Evolutionary conservation across 2,888 invertebrate genomes (phyloP), one percentile per base, ranked within the genome.

Genomic region (Dexiosoma caninum): DNA sequence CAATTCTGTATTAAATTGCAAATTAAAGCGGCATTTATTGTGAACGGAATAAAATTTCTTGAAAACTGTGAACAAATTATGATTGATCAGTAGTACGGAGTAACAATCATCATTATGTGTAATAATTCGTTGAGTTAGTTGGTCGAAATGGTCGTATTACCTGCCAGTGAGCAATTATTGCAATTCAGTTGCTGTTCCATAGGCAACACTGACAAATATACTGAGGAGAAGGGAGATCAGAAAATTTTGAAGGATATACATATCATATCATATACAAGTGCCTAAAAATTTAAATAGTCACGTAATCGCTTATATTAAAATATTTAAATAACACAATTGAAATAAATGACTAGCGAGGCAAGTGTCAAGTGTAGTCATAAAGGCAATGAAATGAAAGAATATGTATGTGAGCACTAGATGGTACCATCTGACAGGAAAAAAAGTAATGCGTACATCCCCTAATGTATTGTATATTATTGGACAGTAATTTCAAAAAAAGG

Each of bases 11-110:
- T 64, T 77, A 64, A 77, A 70, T 57, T 67, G 67, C 51, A 75
- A 64, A 77, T 64, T 64, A 77, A 55, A 64, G 32, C 70, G 64
- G 51, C 51, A 60, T 71, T 77, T 64, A 71, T 71, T 23, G 40
- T 59, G 49, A 70, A 49, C 23, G 64, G 10, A 71, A 49, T 71
- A 70, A 57, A 35, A 55, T 71, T 64, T 77, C 10, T 42, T 77
- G 69, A 64, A 77, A 77, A 64, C 77, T 77, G 46, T 69, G 60
- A 77, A 77, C 77, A 77, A 77, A 77, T 77, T 77, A 77, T 77
- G 77, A 77, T 70, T 62, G 46, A 77, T 70, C 77, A 46, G 53
- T 23, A 23, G 14, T 40, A 21, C 23, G 4, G 62, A 46, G 46
- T 42, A 55, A 49, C 35, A 64, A 57, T 57, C 57, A 57, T 75